Base-by-base conservation (phyloP, 2,113 vertebrate genomes). In the Chamaea fasciata region DNA sequence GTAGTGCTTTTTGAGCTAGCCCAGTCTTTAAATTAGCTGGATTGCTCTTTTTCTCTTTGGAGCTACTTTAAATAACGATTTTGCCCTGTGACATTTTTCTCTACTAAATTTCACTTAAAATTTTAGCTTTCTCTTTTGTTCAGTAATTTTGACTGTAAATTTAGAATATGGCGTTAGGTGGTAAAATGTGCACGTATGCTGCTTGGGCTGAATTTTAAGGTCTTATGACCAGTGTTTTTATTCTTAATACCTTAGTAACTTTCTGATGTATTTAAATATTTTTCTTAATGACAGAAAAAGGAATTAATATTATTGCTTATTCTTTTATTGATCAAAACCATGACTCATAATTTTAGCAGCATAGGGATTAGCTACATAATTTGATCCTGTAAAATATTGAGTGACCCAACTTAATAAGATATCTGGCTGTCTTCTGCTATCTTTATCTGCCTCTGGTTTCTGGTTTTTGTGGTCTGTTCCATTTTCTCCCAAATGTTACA, bases 51-150 rank as follows among this genome's bases (percentile, higher is more conserved):
- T 95, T 46, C 35, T 55, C n/a, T 73, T 60, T 21, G 33, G 50
- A 80, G 17, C 42, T 94, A 80, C 79, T 96, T 91, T 73, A 74
- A 80, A 31, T 90, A 89, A 74, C 33, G 47, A n/a, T 67, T 96
- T 94, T 89, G 39, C 76, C 86, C 30, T 59, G 27, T 70, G 50
- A 70, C 68, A 71, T 91, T 60, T 93, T 87, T 94, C 50, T 74
- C 24, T 74, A 65, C 44, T 92, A 84, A 41, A 75, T 91, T 94
- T 94, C 11, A 6, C 35, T 89, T 87, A 86, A 82, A 55, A 52
- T 71, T 69, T 93, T 78, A 41, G 19, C 60, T 93, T 95, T 85
- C 44, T 81, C 77, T 95, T 73, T 80, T 83, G 57, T 76, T 92
- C 71, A 53, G 80, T 87, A 80, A 70, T 91, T 96, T 65, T 42